Conservation (phyloP, 2,888 invertebrate genomes). For the Cantharis rustica region DNA sequence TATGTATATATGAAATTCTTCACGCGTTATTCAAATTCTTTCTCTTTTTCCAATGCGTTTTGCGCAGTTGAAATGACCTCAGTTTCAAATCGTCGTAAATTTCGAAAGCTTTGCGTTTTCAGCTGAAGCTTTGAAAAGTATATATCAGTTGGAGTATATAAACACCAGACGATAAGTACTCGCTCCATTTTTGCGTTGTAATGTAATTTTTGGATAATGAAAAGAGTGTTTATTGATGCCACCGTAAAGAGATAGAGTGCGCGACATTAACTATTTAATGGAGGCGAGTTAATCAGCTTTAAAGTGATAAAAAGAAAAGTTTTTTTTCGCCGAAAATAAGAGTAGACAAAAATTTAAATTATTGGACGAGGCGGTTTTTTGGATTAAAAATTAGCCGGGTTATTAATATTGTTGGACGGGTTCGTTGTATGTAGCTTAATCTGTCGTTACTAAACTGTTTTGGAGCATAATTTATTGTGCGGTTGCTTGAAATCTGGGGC, state of each 20-base stretch:
- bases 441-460: slow-evolving; percentile 19
- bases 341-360: neutral
- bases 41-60: neutral
- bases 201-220: neutral
- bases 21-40: neutral
- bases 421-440: slow-evolving; percentile 8
- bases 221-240: neutral
- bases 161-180: neutral
- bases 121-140: neutral
- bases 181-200: neutral
- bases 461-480: slow-evolving; percentile 14
- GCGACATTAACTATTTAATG: neutral
- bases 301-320: neutral
- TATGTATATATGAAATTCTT: neutral
- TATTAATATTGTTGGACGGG: neutral
- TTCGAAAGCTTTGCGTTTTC: slow-evolving; percentile 1
- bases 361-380: neutral
- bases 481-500: slow-evolving; percentile 12
- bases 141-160: neutral
- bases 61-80: neutral
- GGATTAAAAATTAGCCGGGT: slow-evolving; percentile 1
- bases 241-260: neutral
- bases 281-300: neutral
- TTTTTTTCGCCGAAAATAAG: neutral
- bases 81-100: neutral